Evolutionary conservation across 2,888 invertebrate genomes (phyloP), one percentile per base, ranked within the genome.

Genomic region (Morpho achilles): DNA sequence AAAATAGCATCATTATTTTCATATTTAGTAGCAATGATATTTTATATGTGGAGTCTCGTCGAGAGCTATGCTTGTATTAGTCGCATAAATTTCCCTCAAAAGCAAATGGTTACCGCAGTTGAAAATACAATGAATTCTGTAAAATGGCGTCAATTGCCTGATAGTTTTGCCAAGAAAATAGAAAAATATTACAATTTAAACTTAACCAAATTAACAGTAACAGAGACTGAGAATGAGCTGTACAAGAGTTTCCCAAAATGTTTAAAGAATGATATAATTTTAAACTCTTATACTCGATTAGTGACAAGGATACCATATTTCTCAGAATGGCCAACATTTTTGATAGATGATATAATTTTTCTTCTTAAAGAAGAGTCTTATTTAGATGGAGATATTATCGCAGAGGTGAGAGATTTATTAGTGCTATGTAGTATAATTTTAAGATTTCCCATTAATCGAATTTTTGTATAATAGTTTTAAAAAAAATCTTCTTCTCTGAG

Each of bases 31-130:
- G 65, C 65, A 1, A 66, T 62, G 58, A 40, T 60, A n/a, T 66
- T 66, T 53, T 66, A 63, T 47, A 56, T 63, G 62, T 66, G 65
- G 63, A 66, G 60, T 58, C 49, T 65, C 6, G 56, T 65, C 8
- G 65, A 65, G 41, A 62, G 63, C 44, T 60, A 62, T 9, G 54
- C 60, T 32, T 63, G 62, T 43, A 52, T 63, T 1, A 57, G 65
- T 42, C 56, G 58, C 42, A 51, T 63, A n/a, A 60, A 65, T 45
- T 63, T 59, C 51, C 59, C 65, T 1, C 50, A 63, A 47, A 60
- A 65, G 8, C 63, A 63, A 60, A 47, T 65, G 47, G 49, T 63
- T 16, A 62, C 45, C 9, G 60, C 58, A 56, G 47, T 50, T 10
- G 58, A 63, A 10, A 58, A 60, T 51, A 63, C 61, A 22, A 59